A percentile compares a stretch with the other conserved stretches of the same genome.
These are phyloP conservation scores for Congeria kusceri DNA, from an alignment of 2,888 invertebrate genomes.

Conservation along the genomic window DNA sequence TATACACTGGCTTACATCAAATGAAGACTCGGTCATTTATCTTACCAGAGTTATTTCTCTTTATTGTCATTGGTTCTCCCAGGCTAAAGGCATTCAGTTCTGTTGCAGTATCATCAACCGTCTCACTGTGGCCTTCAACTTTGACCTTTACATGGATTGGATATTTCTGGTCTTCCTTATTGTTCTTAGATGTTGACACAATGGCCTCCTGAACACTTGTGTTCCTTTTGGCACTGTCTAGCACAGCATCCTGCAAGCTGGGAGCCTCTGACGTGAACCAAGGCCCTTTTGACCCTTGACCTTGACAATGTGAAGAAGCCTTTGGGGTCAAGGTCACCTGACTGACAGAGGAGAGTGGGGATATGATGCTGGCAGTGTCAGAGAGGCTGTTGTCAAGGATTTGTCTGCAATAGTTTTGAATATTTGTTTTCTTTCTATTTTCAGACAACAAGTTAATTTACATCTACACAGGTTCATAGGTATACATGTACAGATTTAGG, in stretches of 20 bases:
- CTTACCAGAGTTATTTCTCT: slow-evolving; percentile 38
- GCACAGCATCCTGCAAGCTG: too few relatives aligned
- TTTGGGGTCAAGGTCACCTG: neutral
- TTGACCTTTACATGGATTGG: neutral
- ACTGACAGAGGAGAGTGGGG: slow-evolving; percentile 32
- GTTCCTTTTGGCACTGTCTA: too few relatives aligned
- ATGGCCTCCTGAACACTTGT: neutral
- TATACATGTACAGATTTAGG: too few relatives aligned
- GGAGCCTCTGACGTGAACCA: too few relatives aligned
- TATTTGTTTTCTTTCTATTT: too few relatives aligned
- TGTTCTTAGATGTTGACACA: neutral
- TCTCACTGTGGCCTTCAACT: neutral
- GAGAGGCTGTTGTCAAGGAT: slow-evolving; percentile 10
- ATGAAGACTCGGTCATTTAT: neutral
- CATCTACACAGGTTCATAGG: too few relatives aligned
- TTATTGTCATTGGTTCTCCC: slow-evolving; percentile 30
- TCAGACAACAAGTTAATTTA: too few relatives aligned
- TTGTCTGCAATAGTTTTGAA: slow-evolving; percentile 8
- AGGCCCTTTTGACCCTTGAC: slow-evolving; percentile 3
- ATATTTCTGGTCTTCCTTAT: neutral
- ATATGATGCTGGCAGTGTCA: neutral
- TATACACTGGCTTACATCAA: neutral
- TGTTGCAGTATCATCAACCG: slow-evolving; percentile 47
- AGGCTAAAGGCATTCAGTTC: slow-evolving; percentile 52
- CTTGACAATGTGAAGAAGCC: neutral